Percentiles rank a stretch among this genome's conserved stretches.
Conservation (phyloP, 2,113 vertebrate genomes). For the Protomyctophum bolini region DNA sequence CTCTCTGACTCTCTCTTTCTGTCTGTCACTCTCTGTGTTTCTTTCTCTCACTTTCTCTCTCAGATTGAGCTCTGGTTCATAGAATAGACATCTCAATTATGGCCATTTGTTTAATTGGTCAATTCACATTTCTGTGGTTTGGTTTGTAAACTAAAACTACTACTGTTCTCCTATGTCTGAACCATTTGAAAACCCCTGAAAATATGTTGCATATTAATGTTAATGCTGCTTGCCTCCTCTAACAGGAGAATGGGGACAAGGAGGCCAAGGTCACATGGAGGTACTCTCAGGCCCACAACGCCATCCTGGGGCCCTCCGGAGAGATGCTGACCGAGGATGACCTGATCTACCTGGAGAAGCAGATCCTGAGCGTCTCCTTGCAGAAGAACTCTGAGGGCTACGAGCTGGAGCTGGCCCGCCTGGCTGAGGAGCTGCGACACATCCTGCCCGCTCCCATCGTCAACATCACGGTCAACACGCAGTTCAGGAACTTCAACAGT, state of each 20-base stretch:
- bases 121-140: constrained; percentile 50
- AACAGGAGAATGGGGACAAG: constrained; percentile 76
- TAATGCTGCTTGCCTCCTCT: constrained; percentile 19
- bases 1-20: too few relatives aligned
- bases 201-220: constrained; percentile 23
- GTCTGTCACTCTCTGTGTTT: too few relatives aligned
- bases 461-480: constrained; percentile 87
- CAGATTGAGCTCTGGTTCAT: too few relatives aligned
- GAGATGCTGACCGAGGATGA: constrained; percentile 93
- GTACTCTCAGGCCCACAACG: constrained; percentile 88
- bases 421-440: constrained; percentile 86
- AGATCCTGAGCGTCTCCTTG: constrained; percentile 86
- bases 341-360: constrained; percentile 88
- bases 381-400: constrained; percentile 85
- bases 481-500: constrained; percentile 74
- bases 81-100: too few relatives aligned
- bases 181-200: constrained; percentile 4
- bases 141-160: constrained; percentile 10
- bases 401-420: constrained; percentile 84
- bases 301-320: constrained; percentile 92
- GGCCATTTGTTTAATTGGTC: constrained; percentile 8
- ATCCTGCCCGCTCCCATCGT: constrained; percentile 89
- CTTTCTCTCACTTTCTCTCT: too few relatives aligned
- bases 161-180: constrained; percentile 29
- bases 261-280: constrained; percentile 83